A percentile compares a stretch with the other conserved stretches of the same genome.
These are phyloP conservation scores for Chromis chromis DNA, from an alignment of 2,797 vertebrate genomes.

Conservation along the genomic window DNA sequence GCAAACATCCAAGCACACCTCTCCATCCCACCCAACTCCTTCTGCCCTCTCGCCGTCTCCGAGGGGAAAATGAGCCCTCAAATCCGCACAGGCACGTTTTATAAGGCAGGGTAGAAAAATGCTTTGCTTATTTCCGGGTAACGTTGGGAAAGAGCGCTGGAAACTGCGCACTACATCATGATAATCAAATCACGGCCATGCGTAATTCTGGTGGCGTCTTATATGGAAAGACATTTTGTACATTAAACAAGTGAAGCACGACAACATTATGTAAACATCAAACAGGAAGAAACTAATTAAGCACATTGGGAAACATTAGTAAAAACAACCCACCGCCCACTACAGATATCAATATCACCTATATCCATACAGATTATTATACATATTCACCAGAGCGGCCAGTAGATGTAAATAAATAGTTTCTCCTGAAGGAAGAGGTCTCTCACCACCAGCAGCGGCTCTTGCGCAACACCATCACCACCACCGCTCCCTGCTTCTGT, in stretches of 20 bases:
- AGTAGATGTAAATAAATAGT: conserved; percentile 26
- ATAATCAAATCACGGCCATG: conserved; percentile 25
- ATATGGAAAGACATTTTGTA: neutral
- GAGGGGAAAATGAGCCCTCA: conserved; percentile 9
- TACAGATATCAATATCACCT: conserved; percentile 9
- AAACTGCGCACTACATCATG: conserved; percentile 51
- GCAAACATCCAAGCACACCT: conserved; percentile 62
- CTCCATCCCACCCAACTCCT: conserved; percentile 63
- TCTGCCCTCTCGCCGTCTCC: conserved; percentile 22
- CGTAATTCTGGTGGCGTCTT: conserved; percentile 7
- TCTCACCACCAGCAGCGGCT: conserved; percentile 58
- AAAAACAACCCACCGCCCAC: conserved; percentile 5
- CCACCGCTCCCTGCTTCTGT: neutral
- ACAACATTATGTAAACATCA: neutral
- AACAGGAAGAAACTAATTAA: neutral
- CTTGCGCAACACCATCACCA: conserved; percentile 8
- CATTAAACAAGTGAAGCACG: neutral
- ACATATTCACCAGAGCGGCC: neutral
- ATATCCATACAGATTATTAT: conserved; percentile 7
- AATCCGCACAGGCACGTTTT: conserved; percentile 34
- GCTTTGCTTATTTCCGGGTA: conserved; percentile 59
- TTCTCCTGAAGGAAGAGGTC: neutral
- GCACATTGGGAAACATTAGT: neutral
- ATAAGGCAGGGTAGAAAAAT: conserved; percentile 34
- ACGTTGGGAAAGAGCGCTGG: conserved; percentile 24